Conservation (phyloP, 2,113 vertebrate genomes). For the Puma concolor region DNA sequence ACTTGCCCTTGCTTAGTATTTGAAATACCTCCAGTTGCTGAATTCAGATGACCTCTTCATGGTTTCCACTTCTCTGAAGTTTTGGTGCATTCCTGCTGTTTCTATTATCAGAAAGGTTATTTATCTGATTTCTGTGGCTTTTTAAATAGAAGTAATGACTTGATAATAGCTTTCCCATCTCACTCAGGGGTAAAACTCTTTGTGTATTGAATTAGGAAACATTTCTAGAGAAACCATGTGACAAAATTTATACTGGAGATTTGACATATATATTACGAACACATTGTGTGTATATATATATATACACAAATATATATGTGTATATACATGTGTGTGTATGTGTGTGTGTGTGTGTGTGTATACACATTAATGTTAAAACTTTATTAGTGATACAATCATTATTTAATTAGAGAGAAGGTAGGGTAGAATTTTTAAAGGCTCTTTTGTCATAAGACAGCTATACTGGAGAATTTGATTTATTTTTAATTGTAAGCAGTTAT, state of each 20-base stretch:
- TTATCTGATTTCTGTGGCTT: neutral
- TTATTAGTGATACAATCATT: neutral
- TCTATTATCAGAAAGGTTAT: neutral
- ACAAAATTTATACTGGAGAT: neutral
- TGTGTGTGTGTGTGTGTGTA: neutral
- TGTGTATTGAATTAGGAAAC: neutral
- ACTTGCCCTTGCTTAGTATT: neutral
- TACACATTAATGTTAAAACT: neutral
- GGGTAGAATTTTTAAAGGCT: neutral
- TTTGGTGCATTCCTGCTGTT: neutral
- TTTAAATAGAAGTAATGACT: neutral
- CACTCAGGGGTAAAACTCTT: neutral
- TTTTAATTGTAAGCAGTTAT: neutral
- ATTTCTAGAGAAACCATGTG: neutral
- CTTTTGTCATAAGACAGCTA: neutral
- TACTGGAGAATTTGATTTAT: neutral
- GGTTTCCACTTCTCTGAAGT: neutral
- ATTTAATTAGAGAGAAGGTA: neutral
- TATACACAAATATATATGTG: no score
- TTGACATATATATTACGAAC: neutral
- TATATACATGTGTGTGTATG: neutral
- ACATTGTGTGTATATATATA: neutral
- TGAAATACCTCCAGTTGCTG: neutral
- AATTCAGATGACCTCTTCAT: neutral
- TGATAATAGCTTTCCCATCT: neutral